phyloP scores from a whole-genome alignment of 2,888 invertebrate genomes.

The Mythimna lalbum region DNA sequence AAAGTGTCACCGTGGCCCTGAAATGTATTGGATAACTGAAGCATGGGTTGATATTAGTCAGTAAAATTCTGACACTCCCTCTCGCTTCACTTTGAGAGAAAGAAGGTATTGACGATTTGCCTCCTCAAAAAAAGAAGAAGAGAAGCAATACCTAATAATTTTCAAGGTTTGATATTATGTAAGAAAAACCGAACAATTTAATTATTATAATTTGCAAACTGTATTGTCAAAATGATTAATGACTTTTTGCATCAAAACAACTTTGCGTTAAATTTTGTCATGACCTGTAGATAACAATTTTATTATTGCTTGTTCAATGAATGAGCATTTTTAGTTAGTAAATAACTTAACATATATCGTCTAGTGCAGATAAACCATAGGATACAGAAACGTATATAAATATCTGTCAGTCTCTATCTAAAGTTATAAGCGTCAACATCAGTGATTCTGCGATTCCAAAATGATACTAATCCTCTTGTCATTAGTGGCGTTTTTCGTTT shows the following conservation, averaged over 20 bases:
- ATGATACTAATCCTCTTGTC: slow-evolving; percentile 41
- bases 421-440: not conserved
- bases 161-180: no score
- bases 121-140: no score
- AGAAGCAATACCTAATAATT: no score
- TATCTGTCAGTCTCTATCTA: slow-evolving; percentile 13
- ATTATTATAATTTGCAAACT: no score
- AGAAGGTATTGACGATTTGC: no score
- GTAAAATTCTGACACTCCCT: no score
- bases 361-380: slow-evolving; percentile 17
- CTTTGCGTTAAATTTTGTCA: not conserved
- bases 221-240: no score
- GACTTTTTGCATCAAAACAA: not conserved
- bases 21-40: no score
- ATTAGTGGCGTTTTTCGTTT: slow-evolving; percentile 1
- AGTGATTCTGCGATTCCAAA: not conserved
- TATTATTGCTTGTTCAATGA: not conserved
- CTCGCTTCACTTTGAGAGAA: no score
- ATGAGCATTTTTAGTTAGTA: slow-evolving; percentile 8
- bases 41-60: no score
- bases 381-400: slow-evolving; percentile 21
- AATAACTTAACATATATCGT: not conserved
- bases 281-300: slow-evolving; percentile 9
- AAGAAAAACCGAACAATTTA: no score
- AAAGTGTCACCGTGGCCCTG: no score